Evolutionary conservation across 2,888 invertebrate species (phyloP).

Genomic region (Dynastes grantii): DNA sequence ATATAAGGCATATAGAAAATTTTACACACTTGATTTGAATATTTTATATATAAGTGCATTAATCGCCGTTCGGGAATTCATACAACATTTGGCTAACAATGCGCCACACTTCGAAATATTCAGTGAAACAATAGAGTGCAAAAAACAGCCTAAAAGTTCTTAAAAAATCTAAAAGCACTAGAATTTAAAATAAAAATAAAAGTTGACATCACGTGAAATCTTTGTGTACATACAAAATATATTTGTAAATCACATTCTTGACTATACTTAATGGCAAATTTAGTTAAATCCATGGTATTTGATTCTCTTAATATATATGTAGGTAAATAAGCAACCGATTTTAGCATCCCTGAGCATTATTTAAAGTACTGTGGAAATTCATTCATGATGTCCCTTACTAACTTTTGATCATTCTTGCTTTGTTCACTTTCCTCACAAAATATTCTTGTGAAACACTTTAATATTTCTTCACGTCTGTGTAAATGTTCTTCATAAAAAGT

Average conservation of each 20-base stretch:
- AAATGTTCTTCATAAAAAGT: conserved; percentile 86
- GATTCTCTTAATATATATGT: not conserved
- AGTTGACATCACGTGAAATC: conserved; percentile 27
- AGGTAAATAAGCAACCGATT: not conserved
- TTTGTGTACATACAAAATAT: conserved; percentile 22
- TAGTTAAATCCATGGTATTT: conserved; percentile 12
- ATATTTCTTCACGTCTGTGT: conserved; percentile 86
- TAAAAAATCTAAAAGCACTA: not conserved
- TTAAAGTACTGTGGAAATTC: conserved; percentile 88
- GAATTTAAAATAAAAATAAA: conserved; percentile 3
- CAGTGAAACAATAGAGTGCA: conserved; percentile 8
- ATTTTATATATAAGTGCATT: not conserved
- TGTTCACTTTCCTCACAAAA: conserved; percentile 86
- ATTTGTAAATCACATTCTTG: conserved; percentile 36
- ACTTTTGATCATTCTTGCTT: conserved; percentile 83
- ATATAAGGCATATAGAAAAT: conserved; percentile 34
- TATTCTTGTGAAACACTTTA: conserved; percentile 89
- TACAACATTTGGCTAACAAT: not conserved
- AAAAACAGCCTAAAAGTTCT: not conserved
- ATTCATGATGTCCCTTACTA: conserved; percentile 86
- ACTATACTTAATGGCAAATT: conserved; percentile 40
- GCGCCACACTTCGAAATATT: not conserved
- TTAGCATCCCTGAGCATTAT: conserved; percentile 57
- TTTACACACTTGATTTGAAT: not conserved
- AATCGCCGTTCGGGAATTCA: not conserved